Evolutionary conservation across 2,113 vertebrate species (phyloP).

Genomic region (Lasiurus cinereus): DNA sequence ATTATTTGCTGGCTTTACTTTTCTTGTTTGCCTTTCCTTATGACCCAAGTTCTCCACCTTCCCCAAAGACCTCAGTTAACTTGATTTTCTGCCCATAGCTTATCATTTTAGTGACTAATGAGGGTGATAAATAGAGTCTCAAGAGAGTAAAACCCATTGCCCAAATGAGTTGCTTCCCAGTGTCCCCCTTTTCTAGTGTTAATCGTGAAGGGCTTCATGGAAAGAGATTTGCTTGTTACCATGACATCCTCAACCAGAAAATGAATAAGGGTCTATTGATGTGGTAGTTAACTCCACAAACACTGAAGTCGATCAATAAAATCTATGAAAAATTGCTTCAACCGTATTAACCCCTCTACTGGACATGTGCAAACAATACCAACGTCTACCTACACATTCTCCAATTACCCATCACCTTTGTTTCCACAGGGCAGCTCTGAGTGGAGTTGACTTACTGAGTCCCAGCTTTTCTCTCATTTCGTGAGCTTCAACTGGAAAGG

Average conservation of each 20-base stretch:
- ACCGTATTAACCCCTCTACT: conserved; percentile 72
- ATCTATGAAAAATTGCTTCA: conserved; percentile 83
- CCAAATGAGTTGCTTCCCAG: conserved; percentile 68
- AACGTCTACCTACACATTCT: background rate
- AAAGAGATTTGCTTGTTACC: conserved; percentile 81
- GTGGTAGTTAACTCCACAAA: conserved; percentile 79
- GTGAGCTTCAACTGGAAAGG: background rate
- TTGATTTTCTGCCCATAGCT: conserved; percentile 73
- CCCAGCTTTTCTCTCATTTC: background rate
- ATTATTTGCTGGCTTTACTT: conserved; percentile 72
- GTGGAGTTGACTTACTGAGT: background rate
- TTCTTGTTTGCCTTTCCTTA: conserved; percentile 73
- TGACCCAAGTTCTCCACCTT: conserved; percentile 57
- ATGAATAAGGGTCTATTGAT: conserved; percentile 79
- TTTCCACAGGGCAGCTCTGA: background rate
- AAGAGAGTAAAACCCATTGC: conserved; percentile 19
- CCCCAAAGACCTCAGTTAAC: conserved; percentile 65
- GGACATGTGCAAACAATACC: conserved; percentile 36
- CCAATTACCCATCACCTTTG: background rate
- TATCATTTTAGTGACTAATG: conserved; percentile 74
- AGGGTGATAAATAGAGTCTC: conserved; percentile 55
- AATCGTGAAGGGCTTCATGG: conserved; percentile 79
- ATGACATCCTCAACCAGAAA: conserved; percentile 78
- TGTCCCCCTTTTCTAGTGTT: conserved; percentile 77
- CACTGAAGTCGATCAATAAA: conserved; percentile 81